Percentiles rank a stretch among this genome's conserved stretches.
Evolutionary conservation across 1,140 invertebrate species (phyloP).

Genomic region (Helicoverpa zea): DNA sequence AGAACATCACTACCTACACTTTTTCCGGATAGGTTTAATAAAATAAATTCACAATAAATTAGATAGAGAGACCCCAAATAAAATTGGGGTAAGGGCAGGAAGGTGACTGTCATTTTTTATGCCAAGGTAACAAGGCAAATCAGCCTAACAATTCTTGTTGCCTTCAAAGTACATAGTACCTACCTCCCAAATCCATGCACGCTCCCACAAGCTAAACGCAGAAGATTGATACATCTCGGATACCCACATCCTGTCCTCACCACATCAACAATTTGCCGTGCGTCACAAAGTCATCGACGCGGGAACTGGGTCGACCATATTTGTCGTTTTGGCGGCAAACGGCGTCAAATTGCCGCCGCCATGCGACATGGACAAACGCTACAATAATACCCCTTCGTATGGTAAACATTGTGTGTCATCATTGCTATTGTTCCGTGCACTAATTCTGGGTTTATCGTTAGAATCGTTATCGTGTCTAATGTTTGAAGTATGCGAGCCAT

Average conservation of each 20-base stretch:
- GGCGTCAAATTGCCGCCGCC: conserved; percentile 57
- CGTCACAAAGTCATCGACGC: conserved; percentile 48
- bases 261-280: conserved; percentile 34
- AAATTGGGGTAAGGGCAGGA: no score
- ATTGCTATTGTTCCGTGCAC: conserved; percentile 22
- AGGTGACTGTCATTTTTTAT: no score
- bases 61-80: no score
- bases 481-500: conserved; percentile 8
- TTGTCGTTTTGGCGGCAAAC: conserved; percentile 61
- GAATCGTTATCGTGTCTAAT: conserved; percentile 8
- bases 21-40: no score
- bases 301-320: conserved; percentile 59
- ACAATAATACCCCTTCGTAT: conserved; percentile 43
- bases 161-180: no score
- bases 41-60: no score
- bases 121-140: no score
- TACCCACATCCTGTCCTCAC: conserved; percentile 12
- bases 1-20: no score
- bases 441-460: conserved; percentile 35
- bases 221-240: not conserved
- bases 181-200: not conserved
- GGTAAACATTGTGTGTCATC: conserved; percentile 45
- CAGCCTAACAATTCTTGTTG: no score
- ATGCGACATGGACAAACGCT: conserved; percentile 39
- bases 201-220: not conserved